phyloP scores from a whole-genome alignment of 2,888 invertebrate species.

The Ashinkailepas kermadecensis region DNA sequence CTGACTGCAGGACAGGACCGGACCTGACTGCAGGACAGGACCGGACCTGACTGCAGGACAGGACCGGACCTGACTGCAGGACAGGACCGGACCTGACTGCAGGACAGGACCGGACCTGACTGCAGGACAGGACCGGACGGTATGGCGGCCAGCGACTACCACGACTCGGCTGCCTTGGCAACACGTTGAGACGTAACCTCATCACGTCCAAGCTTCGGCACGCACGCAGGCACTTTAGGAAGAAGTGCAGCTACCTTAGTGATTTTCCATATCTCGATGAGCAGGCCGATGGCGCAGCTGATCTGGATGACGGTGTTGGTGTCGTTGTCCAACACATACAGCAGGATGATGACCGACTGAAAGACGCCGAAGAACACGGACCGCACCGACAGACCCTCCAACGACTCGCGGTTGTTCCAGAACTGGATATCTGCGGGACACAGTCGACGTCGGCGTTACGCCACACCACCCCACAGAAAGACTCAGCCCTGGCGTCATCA shows the following conservation, averaged over 20 bases:
- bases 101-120: not conserved
- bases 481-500: no score
- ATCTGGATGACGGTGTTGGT: constrained; percentile 93
- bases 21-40: no score
- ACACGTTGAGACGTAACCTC: no score
- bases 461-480: no score
- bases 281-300: constrained; percentile 86
- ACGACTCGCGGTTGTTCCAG: constrained; percentile 94
- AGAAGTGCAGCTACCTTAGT: constrained; percentile 58
- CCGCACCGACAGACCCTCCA: constrained; percentile 94
- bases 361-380: constrained; percentile 98
- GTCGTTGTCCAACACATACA: constrained; percentile 97
- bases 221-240: no score
- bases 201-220: no score
- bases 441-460: not conserved
- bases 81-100: not conserved
- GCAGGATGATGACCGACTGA: constrained; percentile 85
- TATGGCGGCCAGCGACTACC: no score
- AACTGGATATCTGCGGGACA: constrained; percentile 80
- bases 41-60: not conserved
- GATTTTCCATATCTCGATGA: constrained; percentile 99
- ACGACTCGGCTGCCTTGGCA: no score
- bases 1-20: not conserved
- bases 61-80: not conserved
- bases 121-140: not conserved